Percentiles rank a stretch among this genome's conserved stretches.
phyloP scores from a whole-genome alignment of 2,113 vertebrate species.

The Acanthochromis polyacanthus region DNA sequence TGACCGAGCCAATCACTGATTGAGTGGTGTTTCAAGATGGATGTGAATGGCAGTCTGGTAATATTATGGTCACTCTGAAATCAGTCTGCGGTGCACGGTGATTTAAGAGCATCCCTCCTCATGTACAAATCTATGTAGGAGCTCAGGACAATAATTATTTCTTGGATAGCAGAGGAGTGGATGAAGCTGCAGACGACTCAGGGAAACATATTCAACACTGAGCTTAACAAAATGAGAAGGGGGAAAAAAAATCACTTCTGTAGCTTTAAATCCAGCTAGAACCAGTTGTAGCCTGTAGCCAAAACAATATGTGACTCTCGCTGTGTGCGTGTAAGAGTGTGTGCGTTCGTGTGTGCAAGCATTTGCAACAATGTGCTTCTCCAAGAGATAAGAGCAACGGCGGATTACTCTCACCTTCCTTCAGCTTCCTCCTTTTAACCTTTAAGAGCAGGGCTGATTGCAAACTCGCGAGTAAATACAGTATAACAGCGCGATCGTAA shows the following conservation, averaged over 20 bases:
- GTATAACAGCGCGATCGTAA: not conserved
- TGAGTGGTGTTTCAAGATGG: constrained; percentile 6
- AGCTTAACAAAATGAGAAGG: constrained; percentile 51
- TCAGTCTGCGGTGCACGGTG: not conserved
- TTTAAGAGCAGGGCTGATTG: constrained; percentile 54
- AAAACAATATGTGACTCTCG: constrained; percentile 79
- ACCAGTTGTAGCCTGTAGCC: constrained; percentile 83
- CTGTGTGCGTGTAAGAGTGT: constrained; percentile 18
- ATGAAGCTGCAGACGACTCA: constrained; percentile 33
- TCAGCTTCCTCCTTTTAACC: constrained; percentile 51
- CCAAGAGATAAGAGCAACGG: constrained; percentile 67
- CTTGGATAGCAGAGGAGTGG: constrained; percentile 11
- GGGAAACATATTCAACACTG: constrained; percentile 30
- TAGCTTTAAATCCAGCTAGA: constrained; percentile 82
- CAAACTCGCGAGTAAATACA: constrained; percentile 49
- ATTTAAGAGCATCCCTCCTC: not conserved
- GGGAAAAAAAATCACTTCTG: constrained; percentile 40
- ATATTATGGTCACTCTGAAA: constrained; percentile 20
- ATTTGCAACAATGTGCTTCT: constrained; percentile 55
- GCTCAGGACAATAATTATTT: constrained; percentile 17
- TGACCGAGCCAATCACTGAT: constrained; percentile 48
- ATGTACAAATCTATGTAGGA: not conserved
- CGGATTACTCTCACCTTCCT: constrained; percentile 65
- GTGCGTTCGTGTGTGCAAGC: constrained; percentile 40
- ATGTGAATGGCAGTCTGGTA: constrained; percentile 29